Base-by-base conservation (phyloP, 2,888 invertebrate genomes). In the Latrodectus hesperus region DNA sequence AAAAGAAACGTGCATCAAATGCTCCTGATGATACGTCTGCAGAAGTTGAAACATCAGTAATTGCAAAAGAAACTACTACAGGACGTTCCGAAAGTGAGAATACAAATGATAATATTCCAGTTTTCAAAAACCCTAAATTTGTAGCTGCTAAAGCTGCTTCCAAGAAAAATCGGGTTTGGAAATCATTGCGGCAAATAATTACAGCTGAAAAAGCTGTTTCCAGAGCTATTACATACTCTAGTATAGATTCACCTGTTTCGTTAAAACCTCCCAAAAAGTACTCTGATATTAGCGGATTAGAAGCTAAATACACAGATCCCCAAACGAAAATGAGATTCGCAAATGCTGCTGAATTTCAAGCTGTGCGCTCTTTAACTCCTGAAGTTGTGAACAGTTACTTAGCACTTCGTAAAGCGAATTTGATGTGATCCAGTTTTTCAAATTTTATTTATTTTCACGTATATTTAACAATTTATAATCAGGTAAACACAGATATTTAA, bases 221-320 rank as follows among this genome's bases (percentile, higher is more conserved):
- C 5, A 96, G 75, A 14, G 71, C 74, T 49, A 70, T 84, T 22
- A 84, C 93, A 96, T 96, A 98, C 93, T 96, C 96, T 91, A 95
- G 95, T 49, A 95, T 98, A 89, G 97, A 97, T 92, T 97, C 97
- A 51, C 97, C 97, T 14, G 97, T 98, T 65, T 96, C 97, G 64
- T 96, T 98, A 91, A 95, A 95, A 91, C 98, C 98, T 8, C 95
- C 96, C 0, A 97, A 97, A 91, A 98, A 98, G 91, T 98, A 98
- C 92, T 98, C 98, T 0, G 98, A 98, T 91, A 95, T 98, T 9
- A 89, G 88, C 77, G 89, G 89, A 51, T 91, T 92, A 89, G 91
- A 94, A 94, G 95, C 97, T 49, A 95, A 95, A 16, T 98, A 98
- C 91, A 96, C 96, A 90, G 98, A 98, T 93, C 96, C 98, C 6